These are phyloP conservation scores for Ondatra zibethicus DNA, from an alignment of 2,113 vertebrate species.

Conservation along the genomic window DNA sequence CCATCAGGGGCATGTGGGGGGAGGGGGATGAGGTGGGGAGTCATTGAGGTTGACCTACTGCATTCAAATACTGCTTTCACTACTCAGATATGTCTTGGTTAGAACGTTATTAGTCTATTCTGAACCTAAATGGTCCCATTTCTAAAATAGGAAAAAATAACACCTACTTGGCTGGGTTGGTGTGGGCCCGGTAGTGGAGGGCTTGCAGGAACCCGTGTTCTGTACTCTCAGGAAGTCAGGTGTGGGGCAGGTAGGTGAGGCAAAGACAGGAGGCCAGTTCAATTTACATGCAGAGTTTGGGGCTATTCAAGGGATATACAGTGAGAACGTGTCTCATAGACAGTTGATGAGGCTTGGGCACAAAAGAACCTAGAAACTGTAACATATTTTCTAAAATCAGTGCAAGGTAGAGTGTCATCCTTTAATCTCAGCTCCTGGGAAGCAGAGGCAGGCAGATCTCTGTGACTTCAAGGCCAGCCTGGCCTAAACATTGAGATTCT, in stretches of 20 bases:
- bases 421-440: neutral
- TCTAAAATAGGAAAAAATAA: neutral
- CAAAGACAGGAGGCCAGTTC: neutral
- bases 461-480: no score
- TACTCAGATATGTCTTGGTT: neutral
- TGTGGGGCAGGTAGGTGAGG: neutral
- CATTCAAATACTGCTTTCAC: neutral
- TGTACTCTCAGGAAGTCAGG: neutral
- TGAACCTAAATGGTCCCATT: neutral
- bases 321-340: neutral
- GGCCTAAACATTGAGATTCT: no score
- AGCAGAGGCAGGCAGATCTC: neutral
- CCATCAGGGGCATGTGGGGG: neutral
- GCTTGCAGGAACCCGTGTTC: neutral
- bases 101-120: neutral
- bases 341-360: neutral
- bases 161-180: neutral
- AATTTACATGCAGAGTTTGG: neutral
- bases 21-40: no score
- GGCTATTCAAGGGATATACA: neutral
- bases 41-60: neutral
- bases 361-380: neutral
- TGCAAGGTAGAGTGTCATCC: neutral
- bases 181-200: neutral
- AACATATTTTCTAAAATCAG: neutral